These are phyloP conservation scores for Drosophila pachea DNA, from an alignment of 1,140 invertebrate genomes.

Conservation along the genomic window DNA sequence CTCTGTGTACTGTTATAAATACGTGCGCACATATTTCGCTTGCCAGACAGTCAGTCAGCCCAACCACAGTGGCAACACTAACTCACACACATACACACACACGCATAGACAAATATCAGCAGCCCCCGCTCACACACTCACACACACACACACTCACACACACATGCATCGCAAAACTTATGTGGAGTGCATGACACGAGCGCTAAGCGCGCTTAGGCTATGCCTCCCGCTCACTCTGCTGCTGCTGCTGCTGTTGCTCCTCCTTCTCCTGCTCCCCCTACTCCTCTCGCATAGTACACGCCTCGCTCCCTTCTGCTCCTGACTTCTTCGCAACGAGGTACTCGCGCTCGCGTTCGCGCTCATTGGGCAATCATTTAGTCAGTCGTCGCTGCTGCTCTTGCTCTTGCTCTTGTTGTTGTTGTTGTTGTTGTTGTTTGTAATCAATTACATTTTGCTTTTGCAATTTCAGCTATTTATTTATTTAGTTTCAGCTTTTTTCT, in stretches of 20 bases:
- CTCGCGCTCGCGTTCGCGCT: slow-evolving; percentile 44
- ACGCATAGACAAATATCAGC: slow-evolving; percentile 15
- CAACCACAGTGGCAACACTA: slow-evolving; percentile 40
- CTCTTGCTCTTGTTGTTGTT: slow-evolving; percentile 49
- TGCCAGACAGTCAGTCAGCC: slow-evolving; percentile 45
- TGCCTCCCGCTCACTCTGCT: slow-evolving; percentile 23
- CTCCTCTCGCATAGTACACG: slow-evolving; percentile 6
- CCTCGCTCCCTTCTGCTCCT: not conserved
- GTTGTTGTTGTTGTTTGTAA: slow-evolving; percentile 61
- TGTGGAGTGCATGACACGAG: slow-evolving; percentile 65
- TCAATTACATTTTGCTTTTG: slow-evolving; percentile 76
- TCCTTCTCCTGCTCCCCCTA: slow-evolving; percentile 3
- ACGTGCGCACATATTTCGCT: slow-evolving; percentile 45
- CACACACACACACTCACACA: slow-evolving; percentile 32
- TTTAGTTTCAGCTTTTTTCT: slow-evolving; percentile 71
- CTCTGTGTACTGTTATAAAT: slow-evolving; percentile 55
- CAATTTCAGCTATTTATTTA: slow-evolving; percentile 77
- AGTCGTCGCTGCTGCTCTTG: slow-evolving; percentile 38
- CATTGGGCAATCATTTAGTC: slow-evolving; percentile 74
- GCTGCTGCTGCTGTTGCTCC: slow-evolving; percentile 11
- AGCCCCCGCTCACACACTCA: slow-evolving; percentile 16
- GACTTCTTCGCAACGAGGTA: slow-evolving; percentile 38
- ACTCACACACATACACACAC: slow-evolving; percentile 14
- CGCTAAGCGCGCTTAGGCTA: slow-evolving; percentile 56
- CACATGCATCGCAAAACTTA: slow-evolving; percentile 57